Evolutionary conservation across 37 sponge, comb jelly and placozoan species (phyloP), one percentile per base, ranked within the genome.

Genomic region (Tethya wilhelma): DNA sequence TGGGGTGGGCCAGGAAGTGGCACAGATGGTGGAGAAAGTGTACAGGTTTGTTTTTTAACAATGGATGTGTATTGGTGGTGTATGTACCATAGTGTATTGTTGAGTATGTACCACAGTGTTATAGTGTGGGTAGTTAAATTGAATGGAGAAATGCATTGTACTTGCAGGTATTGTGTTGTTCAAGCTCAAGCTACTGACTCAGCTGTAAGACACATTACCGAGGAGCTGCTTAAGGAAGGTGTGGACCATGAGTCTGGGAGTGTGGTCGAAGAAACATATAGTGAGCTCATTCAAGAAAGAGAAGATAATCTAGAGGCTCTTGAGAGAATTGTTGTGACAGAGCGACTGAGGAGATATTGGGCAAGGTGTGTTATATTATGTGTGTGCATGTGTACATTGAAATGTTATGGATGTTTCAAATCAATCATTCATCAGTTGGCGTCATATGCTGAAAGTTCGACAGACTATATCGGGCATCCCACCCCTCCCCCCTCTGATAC

Each of bases 401-500:
- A n/a, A n/a, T n/a, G n/a, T n/a, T n/a, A n/a, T 6, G 38, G 9
- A n/a, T 37, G 38, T 23, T 23, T 67, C n/a, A n/a, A n/a, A 23
- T 23, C 23, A 36, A 8, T 32, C 14, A 36, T 36, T 30, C 36
- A 22, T 4, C 60, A 70, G 82, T 30, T 81, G 85, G 78, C 22
- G 70, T 43, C 33, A 31, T 32, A 41, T 39, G 26, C 39, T 77
- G 6, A 49, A 59, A n/a, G 77, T 67, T 17, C 44, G 69, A 9
- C 44, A 40, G 23, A 77, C 75, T 75, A 33, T 75, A 29, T 62
- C 26, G 7, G 82, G 44, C 12, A 60, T 81, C 37, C 82, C 82
- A 17, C 59, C 82, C 49, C 72, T 81, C 62, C 82, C 82, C 12
- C 82, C 82, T 20, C 8, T 81, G 66, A 25, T 66, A 32, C 20